Evolutionary conservation across 2,797 vertebrate species (phyloP).

Genomic region (Myotis daubentonii): DNA sequence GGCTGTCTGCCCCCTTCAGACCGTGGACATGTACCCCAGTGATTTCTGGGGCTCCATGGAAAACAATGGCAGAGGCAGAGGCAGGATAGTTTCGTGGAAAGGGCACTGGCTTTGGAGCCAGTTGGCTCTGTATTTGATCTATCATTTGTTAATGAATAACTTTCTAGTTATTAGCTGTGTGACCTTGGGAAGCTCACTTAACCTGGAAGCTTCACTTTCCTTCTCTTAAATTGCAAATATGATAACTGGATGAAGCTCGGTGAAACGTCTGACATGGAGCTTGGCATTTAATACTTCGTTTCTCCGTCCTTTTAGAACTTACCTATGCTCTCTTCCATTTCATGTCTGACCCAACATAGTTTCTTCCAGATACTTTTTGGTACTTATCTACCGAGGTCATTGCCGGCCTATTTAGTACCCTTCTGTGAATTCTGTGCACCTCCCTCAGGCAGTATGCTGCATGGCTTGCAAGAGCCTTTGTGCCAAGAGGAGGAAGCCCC

Average conservation of each 20-base stretch:
- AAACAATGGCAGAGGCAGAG: background rate
- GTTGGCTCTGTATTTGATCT: background rate
- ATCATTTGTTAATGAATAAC: background rate
- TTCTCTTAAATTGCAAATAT: background rate
- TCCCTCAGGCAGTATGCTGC: background rate
- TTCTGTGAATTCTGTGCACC: background rate
- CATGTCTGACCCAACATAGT: background rate
- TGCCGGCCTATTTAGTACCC: background rate
- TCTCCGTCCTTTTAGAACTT: background rate
- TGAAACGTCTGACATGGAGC: background rate
- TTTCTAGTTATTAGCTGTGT: background rate
- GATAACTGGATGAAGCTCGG: background rate
- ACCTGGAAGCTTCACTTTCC: background rate
- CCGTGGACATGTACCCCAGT: accelerated
- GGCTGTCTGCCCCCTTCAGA: background rate
- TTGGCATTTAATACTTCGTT: background rate
- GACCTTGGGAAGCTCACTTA: background rate
- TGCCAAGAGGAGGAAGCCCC: background rate
- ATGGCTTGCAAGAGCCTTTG: background rate
- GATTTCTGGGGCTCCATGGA: background rate
- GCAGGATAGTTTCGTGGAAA: background rate
- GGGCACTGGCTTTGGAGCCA: background rate
- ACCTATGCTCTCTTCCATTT: background rate
- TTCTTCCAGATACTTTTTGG: background rate
- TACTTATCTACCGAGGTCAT: background rate